Base-by-base conservation (phyloP, 2,888 invertebrate species). In the Lacanobia wlatinum region DNA sequence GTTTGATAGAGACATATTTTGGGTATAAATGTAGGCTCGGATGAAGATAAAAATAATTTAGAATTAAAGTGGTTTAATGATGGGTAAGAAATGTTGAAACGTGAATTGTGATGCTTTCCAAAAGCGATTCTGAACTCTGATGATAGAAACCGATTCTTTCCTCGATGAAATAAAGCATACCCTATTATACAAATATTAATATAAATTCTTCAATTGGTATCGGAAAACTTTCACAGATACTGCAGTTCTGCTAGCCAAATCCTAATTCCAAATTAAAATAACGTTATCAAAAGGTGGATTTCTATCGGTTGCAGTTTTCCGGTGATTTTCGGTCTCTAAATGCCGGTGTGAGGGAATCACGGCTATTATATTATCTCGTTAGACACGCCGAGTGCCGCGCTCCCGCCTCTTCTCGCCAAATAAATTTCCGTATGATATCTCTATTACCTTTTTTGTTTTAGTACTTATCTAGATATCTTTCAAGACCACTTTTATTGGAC, bases 331-430 rank as follows among this genome's bases (percentile, higher is more conserved):
- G 92, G 93, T 92, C 89, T 88, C 90, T 90, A 92, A 94, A 93
- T 92, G 91, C 88, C 87, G 90, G 90, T 90, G 89, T 89, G 90
- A 90, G 91, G 87, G 93, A 96, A 96, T 95, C 95, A 90, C 93
- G 92, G 94, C 94, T 95, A 96, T 96, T 94, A 95, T 94, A 94
- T 96, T 96, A 95, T 95, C 95, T 95, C 95, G 95, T 96, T 96
- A 96, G 95, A 94, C 90, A 94, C 94, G 95, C 93, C 91, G 91
- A 90, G 88, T 89, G 91, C 90, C 89, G 90, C 89, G 88, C 90
- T 87, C 91, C 90, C 62, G 80, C 90, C 90, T 89, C 90, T 90
- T 90, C 90, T 91, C 92, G 92, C 93, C 92, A 93, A 93, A 95
- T 94, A 94, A 95, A 95, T 95, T 95, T 90, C 84, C 89, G 90